phyloP scores from a whole-genome alignment of 2,113 vertebrate species.

The Myrmecobius fasciatus region DNA sequence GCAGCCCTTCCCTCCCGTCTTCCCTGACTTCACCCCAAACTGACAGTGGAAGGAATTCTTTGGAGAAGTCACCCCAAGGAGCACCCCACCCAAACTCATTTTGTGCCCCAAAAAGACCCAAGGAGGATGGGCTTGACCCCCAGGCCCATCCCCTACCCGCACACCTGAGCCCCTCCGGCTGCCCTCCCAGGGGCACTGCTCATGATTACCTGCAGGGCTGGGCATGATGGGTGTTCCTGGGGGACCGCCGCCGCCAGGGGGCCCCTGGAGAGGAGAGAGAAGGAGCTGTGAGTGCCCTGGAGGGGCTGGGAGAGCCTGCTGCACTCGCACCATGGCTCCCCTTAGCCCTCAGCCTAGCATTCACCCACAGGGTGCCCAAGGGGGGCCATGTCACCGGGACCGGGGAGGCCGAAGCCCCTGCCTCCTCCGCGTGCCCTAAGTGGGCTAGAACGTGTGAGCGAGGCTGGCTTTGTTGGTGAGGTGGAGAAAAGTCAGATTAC shows the following conservation, averaged over 20 bases:
- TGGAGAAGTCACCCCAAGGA: too few species aligned
- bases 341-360: conserved; percentile 16
- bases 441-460: not conserved
- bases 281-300: conserved; percentile 54
- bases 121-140: too few species aligned
- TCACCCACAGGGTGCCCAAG: not conserved
- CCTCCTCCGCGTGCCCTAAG: not conserved
- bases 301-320: conserved; percentile 13
- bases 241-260: conserved; percentile 95
- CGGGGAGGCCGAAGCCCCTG: not conserved
- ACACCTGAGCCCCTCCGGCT: too few species aligned
- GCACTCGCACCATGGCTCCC: conserved; percentile 2
- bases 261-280: conserved; percentile 86
- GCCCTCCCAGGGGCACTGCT: not conserved
- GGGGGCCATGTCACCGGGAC: not conserved
- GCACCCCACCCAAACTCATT: too few species aligned
- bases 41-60: too few species aligned
- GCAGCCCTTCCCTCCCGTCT: too few species aligned
- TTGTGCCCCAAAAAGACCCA: too few species aligned
- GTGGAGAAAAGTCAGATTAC: not conserved
- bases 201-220: conserved; percentile 93
- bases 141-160: not conserved
- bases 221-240: conserved; percentile 99
- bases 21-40: too few species aligned
- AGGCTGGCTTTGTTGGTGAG: not conserved